Conservation (phyloP, 2,888 invertebrate species). For the Bombylius major region DNA sequence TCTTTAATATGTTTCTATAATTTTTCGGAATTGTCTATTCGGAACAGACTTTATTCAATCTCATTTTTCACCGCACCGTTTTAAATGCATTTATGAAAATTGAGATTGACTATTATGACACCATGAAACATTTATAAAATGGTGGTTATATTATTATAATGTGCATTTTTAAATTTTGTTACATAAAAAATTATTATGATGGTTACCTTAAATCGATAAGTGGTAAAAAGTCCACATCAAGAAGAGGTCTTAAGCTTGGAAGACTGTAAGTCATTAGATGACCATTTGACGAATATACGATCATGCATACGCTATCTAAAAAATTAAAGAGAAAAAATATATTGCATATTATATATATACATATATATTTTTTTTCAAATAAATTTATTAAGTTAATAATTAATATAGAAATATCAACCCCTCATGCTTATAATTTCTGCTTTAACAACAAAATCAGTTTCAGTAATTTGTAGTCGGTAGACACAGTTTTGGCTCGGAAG, state of each 20-base stretch:
- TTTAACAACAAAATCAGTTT: constrained; percentile 85
- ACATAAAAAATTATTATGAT: background rate
- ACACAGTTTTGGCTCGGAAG: constrained; percentile 92
- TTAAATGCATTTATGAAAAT: no score
- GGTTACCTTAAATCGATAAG: constrained; percentile 80
- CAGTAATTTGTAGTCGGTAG: constrained; percentile 84
- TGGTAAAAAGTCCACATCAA: constrained; percentile 90
- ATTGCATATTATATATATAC: background rate
- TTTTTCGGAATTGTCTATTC: no score
- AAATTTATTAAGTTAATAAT: constrained; percentile 1
- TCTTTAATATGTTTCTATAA: no score
- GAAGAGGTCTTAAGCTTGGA: constrained; percentile 84
- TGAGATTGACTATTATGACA: no score
- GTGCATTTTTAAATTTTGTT: no score
- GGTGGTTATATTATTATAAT: background rate
- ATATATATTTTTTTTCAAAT: no score
- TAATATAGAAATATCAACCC: constrained; percentile 43
- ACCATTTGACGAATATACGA: constrained; percentile 89
- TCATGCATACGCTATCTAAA: constrained; percentile 87
- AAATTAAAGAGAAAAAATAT: constrained; percentile 18
- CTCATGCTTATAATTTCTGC: constrained; percentile 85
- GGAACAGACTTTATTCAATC: no score
- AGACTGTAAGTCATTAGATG: constrained; percentile 88
- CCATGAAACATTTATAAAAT: background rate
- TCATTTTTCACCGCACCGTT: no score